phyloP scores from a whole-genome alignment of 2,797 vertebrate species.

The Diplodus puntazzo region DNA sequence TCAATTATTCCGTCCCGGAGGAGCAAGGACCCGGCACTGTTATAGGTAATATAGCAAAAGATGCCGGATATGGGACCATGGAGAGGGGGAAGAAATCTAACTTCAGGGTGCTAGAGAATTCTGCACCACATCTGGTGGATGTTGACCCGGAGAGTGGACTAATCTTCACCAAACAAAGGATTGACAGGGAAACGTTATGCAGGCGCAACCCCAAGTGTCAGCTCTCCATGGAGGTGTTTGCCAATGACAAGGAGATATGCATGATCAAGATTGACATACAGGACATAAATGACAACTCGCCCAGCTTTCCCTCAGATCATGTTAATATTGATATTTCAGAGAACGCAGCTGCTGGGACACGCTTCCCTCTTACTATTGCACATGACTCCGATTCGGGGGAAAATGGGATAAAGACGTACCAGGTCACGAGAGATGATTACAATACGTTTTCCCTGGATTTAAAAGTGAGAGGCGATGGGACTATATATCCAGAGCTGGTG shows the following conservation, averaged over 20 bases:
- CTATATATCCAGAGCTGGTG: constrained; percentile 97
- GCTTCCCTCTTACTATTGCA: constrained; percentile 90
- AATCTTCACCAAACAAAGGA: constrained; percentile 97
- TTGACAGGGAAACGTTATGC: constrained; percentile 97
- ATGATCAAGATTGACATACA: constrained; percentile 92
- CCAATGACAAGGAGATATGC: constrained; percentile 98
- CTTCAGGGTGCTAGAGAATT: constrained; percentile 98
- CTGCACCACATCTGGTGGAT: constrained; percentile 95
- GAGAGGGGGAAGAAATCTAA: constrained; percentile 92
- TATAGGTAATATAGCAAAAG: constrained; percentile 98
- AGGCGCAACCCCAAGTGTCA: constrained; percentile 95
- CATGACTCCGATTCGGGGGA: constrained; percentile 96
- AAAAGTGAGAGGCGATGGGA: constrained; percentile 97
- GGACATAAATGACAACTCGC: constrained; percentile 88
- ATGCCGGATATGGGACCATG: constrained; percentile 90
- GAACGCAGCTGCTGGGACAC: constrained; percentile 83
- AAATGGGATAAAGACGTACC: constrained; percentile 96
- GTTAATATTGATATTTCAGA: constrained; percentile 87
- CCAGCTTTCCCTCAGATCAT: constrained; percentile 83
- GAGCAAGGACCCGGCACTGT: constrained; percentile 97
- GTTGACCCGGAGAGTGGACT: constrained; percentile 98
- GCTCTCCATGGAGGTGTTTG: constrained; percentile 98
- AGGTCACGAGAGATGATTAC: constrained; percentile 96
- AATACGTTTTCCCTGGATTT: constrained; percentile 97
- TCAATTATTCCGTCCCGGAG: constrained; percentile 98